A percentile compares a stretch with the other conserved stretches of the same genome.
Evolutionary conservation across 2,888 invertebrate species (phyloP).

Genomic region (Diaperis boleti): DNA sequence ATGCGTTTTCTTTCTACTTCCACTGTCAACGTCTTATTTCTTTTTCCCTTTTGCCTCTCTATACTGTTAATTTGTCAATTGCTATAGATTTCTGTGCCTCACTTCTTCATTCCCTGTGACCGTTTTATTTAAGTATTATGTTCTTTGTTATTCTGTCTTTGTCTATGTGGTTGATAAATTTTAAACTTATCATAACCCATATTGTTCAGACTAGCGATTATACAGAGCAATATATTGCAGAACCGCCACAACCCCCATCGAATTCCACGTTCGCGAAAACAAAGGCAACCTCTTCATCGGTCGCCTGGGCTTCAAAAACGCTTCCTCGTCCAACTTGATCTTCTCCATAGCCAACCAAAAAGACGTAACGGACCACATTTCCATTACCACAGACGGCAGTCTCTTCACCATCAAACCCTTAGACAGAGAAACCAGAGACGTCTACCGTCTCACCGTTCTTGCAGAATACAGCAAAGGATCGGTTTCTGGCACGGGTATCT

Average conservation of each 20-base stretch:
- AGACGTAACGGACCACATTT: slow-evolving; percentile 83
- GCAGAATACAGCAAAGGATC: slow-evolving; percentile 78
- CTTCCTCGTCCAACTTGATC: slow-evolving; percentile 66
- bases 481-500: slow-evolving; percentile 78
- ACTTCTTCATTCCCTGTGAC: no score
- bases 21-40: no score
- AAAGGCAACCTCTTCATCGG: slow-evolving; percentile 80
- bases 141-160: no score
- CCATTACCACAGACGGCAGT: slow-evolving; percentile 82
- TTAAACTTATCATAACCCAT: no score
- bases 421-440: slow-evolving; percentile 80
- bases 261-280: slow-evolving; percentile 84
- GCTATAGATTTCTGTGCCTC: no score
- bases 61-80: no score
- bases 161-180: no score
- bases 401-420: slow-evolving; percentile 82
- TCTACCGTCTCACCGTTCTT: slow-evolving; percentile 83
- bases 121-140: no score
- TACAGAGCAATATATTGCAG: no score
- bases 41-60: no score
- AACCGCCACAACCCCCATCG: slow-evolving; percentile 76
- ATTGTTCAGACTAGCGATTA: no score
- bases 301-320: slow-evolving; percentile 73
- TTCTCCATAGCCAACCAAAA: slow-evolving; percentile 87
- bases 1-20: no score